phyloP scores from a whole-genome alignment of 2,888 invertebrate species.

The Lasioglossum villosulum region DNA sequence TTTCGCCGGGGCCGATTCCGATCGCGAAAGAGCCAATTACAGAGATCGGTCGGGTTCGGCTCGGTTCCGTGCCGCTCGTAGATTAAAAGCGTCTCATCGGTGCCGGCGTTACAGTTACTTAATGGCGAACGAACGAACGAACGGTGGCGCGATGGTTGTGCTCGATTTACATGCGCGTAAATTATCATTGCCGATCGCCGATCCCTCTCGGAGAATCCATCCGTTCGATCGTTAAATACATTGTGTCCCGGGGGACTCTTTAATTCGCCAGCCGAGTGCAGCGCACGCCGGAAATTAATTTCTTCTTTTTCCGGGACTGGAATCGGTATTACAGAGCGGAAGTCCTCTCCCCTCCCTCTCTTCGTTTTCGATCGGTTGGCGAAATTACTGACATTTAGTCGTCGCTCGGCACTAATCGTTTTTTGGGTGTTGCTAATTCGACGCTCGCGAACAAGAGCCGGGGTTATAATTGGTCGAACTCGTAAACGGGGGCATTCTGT shows the following conservation, averaged over 20 bases:
- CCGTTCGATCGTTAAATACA: constrained; percentile 10
- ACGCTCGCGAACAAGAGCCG: neutral
- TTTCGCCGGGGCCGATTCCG: constrained; percentile 28
- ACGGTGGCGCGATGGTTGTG: constrained; percentile 27
- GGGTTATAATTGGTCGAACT: neutral
- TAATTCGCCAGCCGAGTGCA: neutral
- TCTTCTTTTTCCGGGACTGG: neutral
- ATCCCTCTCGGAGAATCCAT: neutral
- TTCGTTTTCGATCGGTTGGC: neutral
- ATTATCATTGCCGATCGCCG: constrained; percentile 30
- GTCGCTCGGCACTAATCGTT: constrained; percentile 3
- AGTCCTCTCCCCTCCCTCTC: neutral
- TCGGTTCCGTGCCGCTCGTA: constrained; percentile 34
- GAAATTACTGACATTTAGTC: constrained; percentile 5
- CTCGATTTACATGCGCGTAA: constrained; percentile 47
- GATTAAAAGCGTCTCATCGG: constrained; percentile 50
- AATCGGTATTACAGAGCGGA: constrained; percentile 2
- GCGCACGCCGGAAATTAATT: constrained; percentile 23
- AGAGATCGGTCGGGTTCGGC: constrained; percentile 6
- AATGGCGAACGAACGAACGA: constrained; percentile 25
- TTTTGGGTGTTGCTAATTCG: constrained; percentile 3
- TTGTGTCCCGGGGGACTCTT: constrained; percentile 8
- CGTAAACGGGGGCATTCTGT: neutral
- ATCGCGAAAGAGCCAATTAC: constrained; percentile 42
- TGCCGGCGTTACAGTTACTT: constrained; percentile 41